Evolutionary conservation across 1,140 invertebrate species (phyloP).

Genomic region (Lasioglossum baleicum): DNA sequence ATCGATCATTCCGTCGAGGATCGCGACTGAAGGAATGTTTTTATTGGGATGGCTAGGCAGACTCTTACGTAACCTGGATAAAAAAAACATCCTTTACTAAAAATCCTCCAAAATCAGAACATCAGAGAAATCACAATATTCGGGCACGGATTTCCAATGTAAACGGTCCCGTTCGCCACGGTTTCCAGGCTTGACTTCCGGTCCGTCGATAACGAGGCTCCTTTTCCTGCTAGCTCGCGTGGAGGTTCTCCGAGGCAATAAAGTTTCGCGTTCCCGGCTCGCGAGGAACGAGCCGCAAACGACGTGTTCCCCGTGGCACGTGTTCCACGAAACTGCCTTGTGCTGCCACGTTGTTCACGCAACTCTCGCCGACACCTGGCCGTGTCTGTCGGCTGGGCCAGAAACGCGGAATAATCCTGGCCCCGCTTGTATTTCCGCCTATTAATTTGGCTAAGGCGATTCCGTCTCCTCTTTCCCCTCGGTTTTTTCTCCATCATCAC

Average conservation of each 20-base stretch:
- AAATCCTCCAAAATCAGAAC: too few relatives aligned
- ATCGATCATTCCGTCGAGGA: not conserved
- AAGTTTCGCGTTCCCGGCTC: not conserved
- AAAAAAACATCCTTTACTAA: too few relatives aligned
- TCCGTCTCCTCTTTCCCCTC: constrained; percentile 40
- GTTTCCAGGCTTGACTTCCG: not conserved
- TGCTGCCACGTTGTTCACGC: not conserved
- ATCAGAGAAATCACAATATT: not conserved
- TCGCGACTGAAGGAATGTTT: not conserved
- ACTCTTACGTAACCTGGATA: too few relatives aligned
- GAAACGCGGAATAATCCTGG: constrained; percentile 53
- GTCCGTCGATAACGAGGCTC: not conserved
- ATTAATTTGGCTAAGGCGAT: constrained; percentile 73
- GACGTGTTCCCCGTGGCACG: not conserved
- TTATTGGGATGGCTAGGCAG: not conserved
- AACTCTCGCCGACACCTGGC: constrained; percentile 39
- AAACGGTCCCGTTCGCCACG: not conserved
- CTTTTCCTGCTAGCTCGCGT: not conserved
- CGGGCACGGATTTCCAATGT: not conserved
- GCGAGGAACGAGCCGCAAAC: not conserved
- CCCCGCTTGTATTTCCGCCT: constrained; percentile 61
- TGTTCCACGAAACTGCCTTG: not conserved
- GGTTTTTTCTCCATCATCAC: not conserved
- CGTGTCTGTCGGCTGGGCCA: constrained; percentile 37
- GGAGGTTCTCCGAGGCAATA: not conserved